Evolutionary conservation across 37 sponge, comb jelly and placozoan genomes (phyloP).

Genomic region (Axinella damicornis): DNA sequence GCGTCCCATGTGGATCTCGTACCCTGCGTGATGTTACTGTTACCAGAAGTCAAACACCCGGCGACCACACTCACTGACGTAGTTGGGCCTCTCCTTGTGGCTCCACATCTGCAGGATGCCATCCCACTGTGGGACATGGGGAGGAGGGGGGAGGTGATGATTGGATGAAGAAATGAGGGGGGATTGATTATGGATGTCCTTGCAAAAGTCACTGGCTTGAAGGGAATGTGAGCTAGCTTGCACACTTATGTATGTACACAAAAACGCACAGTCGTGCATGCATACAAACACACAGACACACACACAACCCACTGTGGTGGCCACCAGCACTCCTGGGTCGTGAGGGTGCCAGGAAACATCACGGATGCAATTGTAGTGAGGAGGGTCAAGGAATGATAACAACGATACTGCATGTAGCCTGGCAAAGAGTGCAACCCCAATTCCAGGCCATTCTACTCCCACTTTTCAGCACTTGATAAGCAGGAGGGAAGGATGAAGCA

Average conservation of each 20-base stretch:
- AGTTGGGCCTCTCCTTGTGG: constrained; percentile 5
- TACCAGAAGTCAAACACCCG: background rate
- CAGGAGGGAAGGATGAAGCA: no score
- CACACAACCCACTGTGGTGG: constrained; percentile 47
- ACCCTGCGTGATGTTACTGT: no score
- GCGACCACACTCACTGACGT: background rate
- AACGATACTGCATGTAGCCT: no score
- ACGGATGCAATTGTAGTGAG: constrained; percentile 48
- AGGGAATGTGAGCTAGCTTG: background rate
- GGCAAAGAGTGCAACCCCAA: no score
- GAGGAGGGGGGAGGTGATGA: background rate
- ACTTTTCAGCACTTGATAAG: no score
- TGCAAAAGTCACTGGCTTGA: no score
- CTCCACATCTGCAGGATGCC: constrained; percentile 64
- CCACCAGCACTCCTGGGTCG: constrained; percentile 63
- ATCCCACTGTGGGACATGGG: constrained; percentile 53
- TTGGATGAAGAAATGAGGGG: no score
- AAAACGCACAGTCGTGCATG: background rate
- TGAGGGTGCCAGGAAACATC: constrained; percentile 91
- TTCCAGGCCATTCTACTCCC: no score
- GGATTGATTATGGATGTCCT: no score
- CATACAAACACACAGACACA: background rate
- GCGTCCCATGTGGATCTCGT: no score
- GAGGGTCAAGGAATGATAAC: constrained; percentile 55
- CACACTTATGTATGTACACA: no score